Base-by-base conservation (phyloP, 2,888 invertebrate species). In the Liodrosophila aerea region DNA sequence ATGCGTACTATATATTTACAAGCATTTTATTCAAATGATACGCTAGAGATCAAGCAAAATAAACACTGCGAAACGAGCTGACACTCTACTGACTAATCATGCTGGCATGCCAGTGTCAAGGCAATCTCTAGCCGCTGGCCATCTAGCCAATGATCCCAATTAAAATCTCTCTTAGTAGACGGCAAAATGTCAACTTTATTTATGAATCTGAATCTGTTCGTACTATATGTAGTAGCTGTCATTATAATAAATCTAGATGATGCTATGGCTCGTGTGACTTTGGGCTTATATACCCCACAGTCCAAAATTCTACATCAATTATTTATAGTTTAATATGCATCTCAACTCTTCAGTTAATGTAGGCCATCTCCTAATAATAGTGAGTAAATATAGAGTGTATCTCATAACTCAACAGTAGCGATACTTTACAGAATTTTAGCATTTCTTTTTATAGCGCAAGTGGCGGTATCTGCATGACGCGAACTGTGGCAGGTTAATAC, bases 401-500 rank as follows among this genome's bases (percentile, higher is more conserved):
- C n/a, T n/a, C n/a, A n/a, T n/a, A n/a, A n/a, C n/a, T n/a, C n/a
- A n/a, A n/a, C n/a, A n/a, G n/a, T n/a, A n/a, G n/a, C n/a, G n/a
- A n/a, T n/a, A n/a, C n/a, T n/a, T n/a, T n/a, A n/a, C n/a, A n/a
- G n/a, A n/a, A n/a, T n/a, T n/a, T n/a, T n/a, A n/a, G n/a, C n/a
- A n/a, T n/a, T n/a, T n/a, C n/a, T 1, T 9, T 50, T 63, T 46
- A 51, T 56, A 54, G 45, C 52, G 15, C 56, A 59, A 82, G 80
- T 78, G 77, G 80, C 83, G 83, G 82, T 82, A 77, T 66, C 45
- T 70, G 57, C 53, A 75, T 77, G 82, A 77, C 58, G 56, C 77
- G 76, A 56, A 62, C 63, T 64, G 73, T 81, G 50, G 45, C 27
- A 45, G 53, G 52, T 49, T 49, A 60, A 44, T 56, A 45, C 22